These are phyloP conservation scores for Chromobotia macracanthus DNA, from an alignment of 2,797 vertebrate species.

Conservation along the genomic window DNA sequence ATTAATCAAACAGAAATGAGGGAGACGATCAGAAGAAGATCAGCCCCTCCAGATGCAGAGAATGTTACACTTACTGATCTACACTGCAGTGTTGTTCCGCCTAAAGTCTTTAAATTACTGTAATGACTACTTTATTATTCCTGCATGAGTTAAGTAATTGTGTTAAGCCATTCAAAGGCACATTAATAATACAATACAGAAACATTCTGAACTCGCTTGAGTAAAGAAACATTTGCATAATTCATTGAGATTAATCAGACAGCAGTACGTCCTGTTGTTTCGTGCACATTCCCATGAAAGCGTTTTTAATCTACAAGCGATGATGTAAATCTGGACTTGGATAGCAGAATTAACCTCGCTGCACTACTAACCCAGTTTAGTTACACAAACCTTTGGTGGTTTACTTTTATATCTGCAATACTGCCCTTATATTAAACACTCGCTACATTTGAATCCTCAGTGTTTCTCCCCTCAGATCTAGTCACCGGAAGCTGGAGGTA, in stretches of 20 bases:
- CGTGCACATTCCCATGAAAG: constrained; percentile 67
- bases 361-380: constrained; percentile 71
- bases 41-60: constrained; percentile 66
- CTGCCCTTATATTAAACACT: constrained; percentile 76
- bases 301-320: constrained; percentile 78
- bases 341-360: constrained; percentile 79
- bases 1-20: constrained; percentile 79
- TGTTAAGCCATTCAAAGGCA: constrained; percentile 80
- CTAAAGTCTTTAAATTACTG: constrained; percentile 85
- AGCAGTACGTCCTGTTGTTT: constrained; percentile 72
- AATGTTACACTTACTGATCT: constrained; percentile 67
- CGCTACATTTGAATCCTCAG: constrained; percentile 64
- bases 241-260: constrained; percentile 86
- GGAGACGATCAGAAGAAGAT: constrained; percentile 73
- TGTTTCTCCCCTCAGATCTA: constrained; percentile 66
- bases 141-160: constrained; percentile 73
- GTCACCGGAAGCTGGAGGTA: constrained; percentile 64
- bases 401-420: constrained; percentile 75
- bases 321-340: constrained; percentile 79
- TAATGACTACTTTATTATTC: constrained; percentile 85
- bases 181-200: constrained; percentile 86
- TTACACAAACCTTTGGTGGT: constrained; percentile 72
- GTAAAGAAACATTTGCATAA: constrained; percentile 84
- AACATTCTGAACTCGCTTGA: constrained; percentile 84
- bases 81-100: constrained; percentile 78